A percentile compares a stretch with the other conserved stretches of the same genome.
Evolutionary conservation across 2,797 vertebrate genomes (phyloP).

Genomic region (Spheniscus humboldti): DNA sequence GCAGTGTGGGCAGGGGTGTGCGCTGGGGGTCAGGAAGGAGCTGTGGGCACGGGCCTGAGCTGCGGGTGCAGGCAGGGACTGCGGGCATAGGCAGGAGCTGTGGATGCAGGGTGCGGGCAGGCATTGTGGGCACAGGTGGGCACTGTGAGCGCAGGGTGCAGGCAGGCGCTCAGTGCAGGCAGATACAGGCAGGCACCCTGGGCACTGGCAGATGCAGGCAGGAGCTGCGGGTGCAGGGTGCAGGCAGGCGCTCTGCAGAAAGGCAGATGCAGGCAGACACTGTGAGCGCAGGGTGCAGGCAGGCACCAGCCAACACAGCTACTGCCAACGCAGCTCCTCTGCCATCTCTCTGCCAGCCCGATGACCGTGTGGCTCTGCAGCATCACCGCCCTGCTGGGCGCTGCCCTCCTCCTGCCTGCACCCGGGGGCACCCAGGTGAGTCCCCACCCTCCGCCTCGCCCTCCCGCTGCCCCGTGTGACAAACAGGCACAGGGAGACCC

Average conservation of each 20-base stretch:
- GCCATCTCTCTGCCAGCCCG: background rate
- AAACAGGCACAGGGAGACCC: background rate
- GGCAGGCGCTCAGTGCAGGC: background rate
- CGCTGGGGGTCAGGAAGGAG: background rate
- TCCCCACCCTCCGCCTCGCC: fast-evolving
- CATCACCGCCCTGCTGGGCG: background rate
- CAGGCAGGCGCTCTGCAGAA: too few relatives aligned
- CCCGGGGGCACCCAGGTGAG: background rate
- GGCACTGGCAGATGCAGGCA: too few relatives aligned
- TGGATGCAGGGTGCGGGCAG: background rate
- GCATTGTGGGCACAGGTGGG: too few relatives aligned
- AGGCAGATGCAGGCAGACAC: background rate
- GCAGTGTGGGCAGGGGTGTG: background rate
- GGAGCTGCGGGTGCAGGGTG: background rate
- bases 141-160: background rate
- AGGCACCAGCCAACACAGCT: too few relatives aligned
- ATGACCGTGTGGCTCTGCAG: fast-evolving
- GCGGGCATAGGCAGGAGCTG: background rate
- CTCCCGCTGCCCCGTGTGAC: fast-evolving
- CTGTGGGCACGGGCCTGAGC: background rate
- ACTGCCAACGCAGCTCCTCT: fast-evolving
- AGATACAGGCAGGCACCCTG: too few relatives aligned
- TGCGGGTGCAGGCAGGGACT: background rate
- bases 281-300: background rate
- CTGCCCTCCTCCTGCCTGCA: background rate